These are phyloP conservation scores for Oscheius sp. DNA, from an alignment of 2,888 invertebrate genomes.

Conservation along the genomic window DNA sequence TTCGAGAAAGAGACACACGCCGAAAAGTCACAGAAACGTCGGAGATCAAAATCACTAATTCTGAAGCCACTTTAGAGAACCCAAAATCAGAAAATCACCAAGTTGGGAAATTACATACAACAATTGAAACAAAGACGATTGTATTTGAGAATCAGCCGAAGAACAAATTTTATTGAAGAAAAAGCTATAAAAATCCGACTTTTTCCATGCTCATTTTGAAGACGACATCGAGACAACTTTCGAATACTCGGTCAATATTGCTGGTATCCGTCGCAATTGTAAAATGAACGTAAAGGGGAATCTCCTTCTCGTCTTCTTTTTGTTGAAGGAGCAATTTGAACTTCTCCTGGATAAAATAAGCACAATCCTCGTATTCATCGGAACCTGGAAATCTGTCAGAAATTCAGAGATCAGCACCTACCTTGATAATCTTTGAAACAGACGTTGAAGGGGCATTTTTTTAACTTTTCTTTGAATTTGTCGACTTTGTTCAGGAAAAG, in stretches of 20 bases:
- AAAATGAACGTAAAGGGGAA: conserved; percentile 73
- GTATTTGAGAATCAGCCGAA: too few species aligned
- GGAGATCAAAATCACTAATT: not conserved
- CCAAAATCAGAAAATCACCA: not conserved
- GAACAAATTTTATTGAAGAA: not conserved
- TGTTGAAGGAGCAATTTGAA: conserved; percentile 67
- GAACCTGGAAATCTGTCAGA: conserved; percentile 65
- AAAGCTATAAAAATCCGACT: conserved; percentile 57
- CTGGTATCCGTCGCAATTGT: conserved; percentile 74
- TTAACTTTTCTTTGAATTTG: conserved; percentile 64
- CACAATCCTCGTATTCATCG: conserved; percentile 67
- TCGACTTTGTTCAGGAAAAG: conserved; percentile 70
- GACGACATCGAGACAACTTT: conserved; percentile 65
- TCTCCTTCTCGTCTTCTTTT: conserved; percentile 57
- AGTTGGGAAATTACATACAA: too few species aligned
- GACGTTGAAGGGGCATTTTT: conserved; percentile 55
- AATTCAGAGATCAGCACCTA: not conserved
- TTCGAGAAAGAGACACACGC: conserved; percentile 9
- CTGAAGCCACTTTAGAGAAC: not conserved
- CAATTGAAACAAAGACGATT: too few species aligned
- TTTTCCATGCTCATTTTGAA: conserved; percentile 65
- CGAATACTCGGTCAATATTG: conserved; percentile 71
- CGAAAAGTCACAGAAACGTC: conserved; percentile 20
- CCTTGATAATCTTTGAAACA: conserved; percentile 68
- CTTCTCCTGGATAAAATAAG: conserved; percentile 72